Percentiles rank a stretch among this genome's conserved stretches.
These are phyloP conservation scores for Tethya wilhelma DNA, from an alignment of 37 sponge, comb jelly and placozoan genomes.

Conservation along the genomic window DNA sequence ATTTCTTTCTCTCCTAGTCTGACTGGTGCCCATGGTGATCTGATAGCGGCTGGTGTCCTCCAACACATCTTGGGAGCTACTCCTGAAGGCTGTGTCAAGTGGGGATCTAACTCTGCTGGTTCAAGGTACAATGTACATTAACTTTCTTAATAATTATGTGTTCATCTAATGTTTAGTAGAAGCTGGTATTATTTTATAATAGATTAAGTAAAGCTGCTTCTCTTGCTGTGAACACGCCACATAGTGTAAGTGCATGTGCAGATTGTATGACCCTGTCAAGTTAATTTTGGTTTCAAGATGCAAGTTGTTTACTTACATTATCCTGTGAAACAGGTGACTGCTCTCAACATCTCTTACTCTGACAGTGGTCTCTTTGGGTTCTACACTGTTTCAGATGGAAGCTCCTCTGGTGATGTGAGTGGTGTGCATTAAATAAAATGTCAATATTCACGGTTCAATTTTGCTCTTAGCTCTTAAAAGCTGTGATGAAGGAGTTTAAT, in stretches of 20 bases:
- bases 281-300: background rate
- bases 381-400: slow-evolving; percentile 44
- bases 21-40: slow-evolving; percentile 12
- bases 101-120: slow-evolving; percentile 38
- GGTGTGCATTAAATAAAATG: background rate
- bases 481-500: slow-evolving; percentile 72
- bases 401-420: slow-evolving; percentile 53
- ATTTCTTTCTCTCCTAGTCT: background rate
- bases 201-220: slow-evolving; percentile 71
- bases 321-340: slow-evolving; percentile 36
- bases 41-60: slow-evolving; percentile 57
- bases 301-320: background rate
- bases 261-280: background rate
- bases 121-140: slow-evolving; percentile 26
- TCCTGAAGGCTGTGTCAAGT: slow-evolving; percentile 43
- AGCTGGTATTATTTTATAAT: background rate
- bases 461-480: slow-evolving; percentile 51
- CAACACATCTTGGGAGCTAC: slow-evolving; percentile 32
- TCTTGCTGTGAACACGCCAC: slow-evolving; percentile 34
- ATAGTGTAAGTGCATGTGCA: slow-evolving; percentile 31
- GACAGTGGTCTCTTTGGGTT: slow-evolving; percentile 85
- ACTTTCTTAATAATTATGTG: too few relatives aligned
- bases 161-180: background rate
- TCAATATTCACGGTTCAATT: background rate
- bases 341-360: slow-evolving; percentile 69